Evolutionary conservation across 2,113 vertebrate genomes (phyloP).

Genomic region (Bubo bubo): DNA sequence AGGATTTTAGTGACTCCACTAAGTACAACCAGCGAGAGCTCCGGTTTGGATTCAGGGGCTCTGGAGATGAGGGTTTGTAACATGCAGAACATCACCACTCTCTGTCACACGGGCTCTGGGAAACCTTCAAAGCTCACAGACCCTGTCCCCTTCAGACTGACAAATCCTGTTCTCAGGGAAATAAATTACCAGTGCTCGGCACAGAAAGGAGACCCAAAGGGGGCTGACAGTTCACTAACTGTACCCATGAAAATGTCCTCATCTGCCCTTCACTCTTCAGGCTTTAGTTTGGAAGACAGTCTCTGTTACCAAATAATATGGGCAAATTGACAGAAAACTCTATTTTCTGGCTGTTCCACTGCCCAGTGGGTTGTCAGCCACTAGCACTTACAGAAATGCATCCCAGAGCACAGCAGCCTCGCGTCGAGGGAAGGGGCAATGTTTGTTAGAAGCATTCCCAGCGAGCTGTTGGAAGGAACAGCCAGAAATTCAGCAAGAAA

Average conservation of each 20-base stretch:
- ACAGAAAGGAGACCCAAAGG: background rate
- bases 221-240: background rate
- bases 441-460: background rate
- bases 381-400: background rate
- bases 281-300: background rate
- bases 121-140: background rate
- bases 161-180: background rate
- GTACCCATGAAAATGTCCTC: background rate
- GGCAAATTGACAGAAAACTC: background rate
- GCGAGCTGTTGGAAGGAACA: background rate
- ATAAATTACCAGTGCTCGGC: background rate
- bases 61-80: background rate
- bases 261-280: background rate
- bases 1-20: background rate
- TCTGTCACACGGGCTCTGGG: background rate
- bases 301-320: background rate
- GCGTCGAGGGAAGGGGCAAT: rapidly evolving
- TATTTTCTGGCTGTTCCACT: background rate
- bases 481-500: background rate
- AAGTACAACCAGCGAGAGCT: background rate
- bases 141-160: background rate
- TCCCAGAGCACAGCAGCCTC: background rate
- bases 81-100: rapidly evolving
- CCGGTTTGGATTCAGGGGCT: rapidly evolving
- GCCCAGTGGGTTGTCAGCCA: background rate